Percentiles rank a stretch among this genome's conserved stretches.
Conservation (phyloP, 2,797 vertebrate species). For the Parotocinclus haroldoi region DNA sequence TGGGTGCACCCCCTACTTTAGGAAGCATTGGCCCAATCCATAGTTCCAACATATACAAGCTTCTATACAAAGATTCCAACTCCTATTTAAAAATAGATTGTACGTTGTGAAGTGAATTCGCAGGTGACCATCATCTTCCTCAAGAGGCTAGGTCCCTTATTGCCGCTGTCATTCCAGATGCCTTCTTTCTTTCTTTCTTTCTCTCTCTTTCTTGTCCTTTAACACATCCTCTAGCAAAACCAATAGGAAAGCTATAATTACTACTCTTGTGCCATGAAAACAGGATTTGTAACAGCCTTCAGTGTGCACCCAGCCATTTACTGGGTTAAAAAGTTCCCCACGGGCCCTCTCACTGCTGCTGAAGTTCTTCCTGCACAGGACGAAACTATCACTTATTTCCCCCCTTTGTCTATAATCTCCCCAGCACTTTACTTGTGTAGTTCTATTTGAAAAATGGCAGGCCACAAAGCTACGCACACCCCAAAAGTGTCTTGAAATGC, state of each 20-base stretch:
- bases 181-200: too few relatives aligned
- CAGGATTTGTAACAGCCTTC: conserved; percentile 63
- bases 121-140: too few relatives aligned
- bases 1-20: too few relatives aligned
- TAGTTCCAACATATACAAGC: too few relatives aligned
- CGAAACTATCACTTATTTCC: conserved; percentile 64
- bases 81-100: background rate
- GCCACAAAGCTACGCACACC: conserved; percentile 41
- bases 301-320: conserved; percentile 63
- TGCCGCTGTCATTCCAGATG: too few relatives aligned
- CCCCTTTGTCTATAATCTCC: conserved; percentile 58
- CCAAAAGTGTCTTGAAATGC: conserved; percentile 26
- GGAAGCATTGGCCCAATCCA: too few relatives aligned
- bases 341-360: conserved; percentile 62
- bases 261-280: conserved; percentile 58
- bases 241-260: conserved; percentile 70
- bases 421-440: conserved; percentile 53
- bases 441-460: conserved; percentile 64
- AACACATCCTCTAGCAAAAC: too few relatives aligned
- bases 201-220: too few relatives aligned
- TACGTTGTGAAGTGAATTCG: conserved; percentile 60
- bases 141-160: too few relatives aligned
- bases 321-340: conserved; percentile 63
- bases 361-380: conserved; percentile 65
- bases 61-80: too few relatives aligned